Evolutionary conservation across 1,140 invertebrate species (phyloP).

Genomic region (Penaeus vannamei): DNA sequence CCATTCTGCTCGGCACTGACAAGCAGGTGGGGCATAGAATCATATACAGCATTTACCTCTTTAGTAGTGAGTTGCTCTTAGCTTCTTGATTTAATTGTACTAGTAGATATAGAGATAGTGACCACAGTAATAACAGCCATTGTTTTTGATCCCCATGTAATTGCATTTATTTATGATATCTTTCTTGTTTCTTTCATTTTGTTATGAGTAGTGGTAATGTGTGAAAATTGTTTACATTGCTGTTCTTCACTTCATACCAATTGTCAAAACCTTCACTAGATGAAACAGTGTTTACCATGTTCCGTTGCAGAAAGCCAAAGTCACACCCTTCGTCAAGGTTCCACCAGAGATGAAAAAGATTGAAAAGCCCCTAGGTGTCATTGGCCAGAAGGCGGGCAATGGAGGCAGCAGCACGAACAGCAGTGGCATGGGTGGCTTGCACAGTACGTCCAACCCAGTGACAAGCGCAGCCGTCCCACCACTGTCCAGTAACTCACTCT

Average conservation of each 20-base stretch:
- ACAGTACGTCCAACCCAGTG: constrained; percentile 23
- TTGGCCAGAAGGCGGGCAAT: constrained; percentile 62
- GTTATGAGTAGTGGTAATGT: no score
- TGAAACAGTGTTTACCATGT: neutral
- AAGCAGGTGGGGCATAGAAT: constrained; percentile 40
- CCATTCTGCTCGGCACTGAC: constrained; percentile 59
- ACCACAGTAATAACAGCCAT: no score
- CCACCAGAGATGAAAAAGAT: constrained; percentile 64
- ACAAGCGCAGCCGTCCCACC: constrained; percentile 34
- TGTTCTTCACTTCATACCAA: no score
- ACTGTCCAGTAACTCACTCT: constrained; percentile 35
- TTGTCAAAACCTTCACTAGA: constrained; percentile 6
- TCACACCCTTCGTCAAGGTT: constrained; percentile 64
- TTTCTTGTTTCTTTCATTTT: neutral
- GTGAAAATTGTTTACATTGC: neutral
- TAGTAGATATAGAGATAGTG: no score
- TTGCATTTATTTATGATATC: no score
- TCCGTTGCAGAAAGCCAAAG: constrained; percentile 55
- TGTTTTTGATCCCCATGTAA: no score
- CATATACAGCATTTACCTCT: no score
- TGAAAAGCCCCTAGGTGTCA: constrained; percentile 63
- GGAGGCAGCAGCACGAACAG: constrained; percentile 4
- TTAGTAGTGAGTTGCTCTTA: no score
- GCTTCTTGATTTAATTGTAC: no score
- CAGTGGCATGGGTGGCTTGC: constrained; percentile 21